Evolutionary conservation across 2,113 vertebrate genomes (phyloP).

Genomic region (Hydrochoerus hydrochaeris): DNA sequence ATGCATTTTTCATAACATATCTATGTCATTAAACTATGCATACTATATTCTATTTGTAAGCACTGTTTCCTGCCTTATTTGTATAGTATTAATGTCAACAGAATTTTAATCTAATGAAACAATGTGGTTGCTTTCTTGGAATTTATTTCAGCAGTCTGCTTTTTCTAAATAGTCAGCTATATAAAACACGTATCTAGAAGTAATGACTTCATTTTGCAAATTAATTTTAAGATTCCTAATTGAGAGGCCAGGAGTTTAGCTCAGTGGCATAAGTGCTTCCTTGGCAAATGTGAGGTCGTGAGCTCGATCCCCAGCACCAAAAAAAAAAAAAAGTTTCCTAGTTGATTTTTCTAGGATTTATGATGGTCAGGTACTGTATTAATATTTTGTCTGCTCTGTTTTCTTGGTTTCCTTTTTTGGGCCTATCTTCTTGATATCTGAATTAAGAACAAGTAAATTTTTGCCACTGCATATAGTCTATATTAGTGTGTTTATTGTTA

Average conservation of each 20-base stretch:
- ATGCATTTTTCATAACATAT: neutral
- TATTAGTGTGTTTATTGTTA: neutral
- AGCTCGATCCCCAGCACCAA: no score
- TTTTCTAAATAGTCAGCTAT: neutral
- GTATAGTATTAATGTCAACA: conserved; percentile 46
- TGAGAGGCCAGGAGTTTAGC: no score
- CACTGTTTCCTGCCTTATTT: conserved; percentile 30
- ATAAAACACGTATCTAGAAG: neutral
- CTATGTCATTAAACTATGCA: neutral
- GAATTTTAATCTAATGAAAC: conserved; percentile 35
- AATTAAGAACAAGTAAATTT: conserved; percentile 27
- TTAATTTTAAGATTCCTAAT: no score
- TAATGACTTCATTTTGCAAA: conserved; percentile 25
- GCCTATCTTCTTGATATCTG: conserved; percentile 27
- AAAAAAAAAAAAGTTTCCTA: no score
- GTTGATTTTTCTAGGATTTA: conserved; percentile 8
- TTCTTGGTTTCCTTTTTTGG: conserved; percentile 26
- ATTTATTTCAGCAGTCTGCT: conserved; percentile 45
- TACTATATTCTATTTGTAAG: neutral
- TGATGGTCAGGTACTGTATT: neutral
- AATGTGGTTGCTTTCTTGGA: conserved; percentile 28
- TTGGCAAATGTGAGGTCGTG: no score
- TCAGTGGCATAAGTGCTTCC: no score
- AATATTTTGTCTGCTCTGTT: conserved; percentile 42
- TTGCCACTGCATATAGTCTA: neutral